These are phyloP conservation scores for Holotrichia oblita DNA, from an alignment of 1,140 invertebrate species.

Conservation along the genomic window DNA sequence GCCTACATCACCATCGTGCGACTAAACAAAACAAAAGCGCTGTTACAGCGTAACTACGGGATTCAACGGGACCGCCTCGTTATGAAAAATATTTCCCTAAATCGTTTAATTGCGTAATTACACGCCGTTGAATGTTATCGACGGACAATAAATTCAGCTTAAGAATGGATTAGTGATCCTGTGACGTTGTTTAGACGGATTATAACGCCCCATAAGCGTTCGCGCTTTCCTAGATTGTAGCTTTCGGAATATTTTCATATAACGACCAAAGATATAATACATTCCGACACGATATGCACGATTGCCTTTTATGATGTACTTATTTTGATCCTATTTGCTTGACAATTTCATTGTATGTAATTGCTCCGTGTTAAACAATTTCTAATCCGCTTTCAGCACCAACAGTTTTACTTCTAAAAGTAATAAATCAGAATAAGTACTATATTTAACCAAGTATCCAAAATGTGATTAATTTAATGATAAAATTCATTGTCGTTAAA, in stretches of 20 bases:
- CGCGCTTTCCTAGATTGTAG: neutral
- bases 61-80: neutral
- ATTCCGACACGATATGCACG: slow-evolving; percentile 8
- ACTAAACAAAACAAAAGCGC: neutral
- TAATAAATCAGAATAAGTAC: too few species aligned
- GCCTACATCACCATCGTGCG: neutral
- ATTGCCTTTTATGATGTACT: neutral
- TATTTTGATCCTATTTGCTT: too few species aligned
- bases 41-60: neutral
- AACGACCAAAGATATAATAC: neutral
- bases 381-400: too few species aligned
- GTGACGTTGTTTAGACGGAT: slow-evolving; percentile 18
- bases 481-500: neutral
- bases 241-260: neutral
- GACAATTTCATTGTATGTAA: too few species aligned
- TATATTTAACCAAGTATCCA: too few species aligned
- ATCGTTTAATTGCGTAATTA: slow-evolving; percentile 25
- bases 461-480: slow-evolving; percentile 2
- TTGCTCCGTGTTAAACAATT: too few species aligned
- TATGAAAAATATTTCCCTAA: slow-evolving; percentile 8
- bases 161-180: slow-evolving; percentile 18
- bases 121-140: slow-evolving; percentile 23
- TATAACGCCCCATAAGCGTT: neutral
- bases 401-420: too few species aligned
- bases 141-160: slow-evolving; percentile 26